phyloP scores from a whole-genome alignment of 2,888 invertebrate species.

The Phortica magna region DNA sequence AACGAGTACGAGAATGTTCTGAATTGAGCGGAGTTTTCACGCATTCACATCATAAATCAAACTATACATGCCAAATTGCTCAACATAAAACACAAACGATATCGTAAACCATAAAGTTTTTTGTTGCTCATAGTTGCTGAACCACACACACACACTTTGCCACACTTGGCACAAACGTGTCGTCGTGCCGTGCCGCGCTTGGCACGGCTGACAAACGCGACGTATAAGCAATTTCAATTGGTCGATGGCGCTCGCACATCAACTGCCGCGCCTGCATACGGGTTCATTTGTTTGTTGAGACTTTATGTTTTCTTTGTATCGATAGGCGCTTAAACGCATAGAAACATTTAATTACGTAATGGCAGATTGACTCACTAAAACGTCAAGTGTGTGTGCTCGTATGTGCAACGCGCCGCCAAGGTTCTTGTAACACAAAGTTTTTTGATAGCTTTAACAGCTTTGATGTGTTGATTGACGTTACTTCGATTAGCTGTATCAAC shows the following conservation, averaged over 20 bases:
- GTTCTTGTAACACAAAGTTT: too few relatives aligned
- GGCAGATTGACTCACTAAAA: too few relatives aligned
- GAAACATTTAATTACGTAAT: too few relatives aligned
- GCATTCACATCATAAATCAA: neutral
- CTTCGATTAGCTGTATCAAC: too few relatives aligned
- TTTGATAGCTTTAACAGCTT: too few relatives aligned
- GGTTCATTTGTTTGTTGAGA: neutral
- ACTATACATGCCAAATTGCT: neutral
- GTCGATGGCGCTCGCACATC: slow-evolving; percentile 62
- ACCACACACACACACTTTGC: neutral
- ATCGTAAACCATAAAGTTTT: slow-evolving; percentile 13
- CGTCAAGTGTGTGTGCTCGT: too few relatives aligned
- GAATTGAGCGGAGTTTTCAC: too few relatives aligned
- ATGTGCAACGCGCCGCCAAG: too few relatives aligned
- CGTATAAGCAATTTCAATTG: slow-evolving; percentile 58
- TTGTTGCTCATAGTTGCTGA: neutral
- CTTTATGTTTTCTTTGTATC: slow-evolving; percentile 12
- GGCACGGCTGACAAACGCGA: slow-evolving; percentile 5
- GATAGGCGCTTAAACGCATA: slow-evolving; percentile 28
- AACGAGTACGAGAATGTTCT: too few relatives aligned
- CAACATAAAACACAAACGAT: slow-evolving; percentile 2
- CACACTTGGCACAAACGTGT: neutral
- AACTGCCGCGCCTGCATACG: neutral
- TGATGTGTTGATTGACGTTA: too few relatives aligned
- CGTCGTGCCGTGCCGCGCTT: neutral